Evolutionary conservation across 2,797 vertebrate species (phyloP).

Genomic region (Chloroceryle inda): DNA sequence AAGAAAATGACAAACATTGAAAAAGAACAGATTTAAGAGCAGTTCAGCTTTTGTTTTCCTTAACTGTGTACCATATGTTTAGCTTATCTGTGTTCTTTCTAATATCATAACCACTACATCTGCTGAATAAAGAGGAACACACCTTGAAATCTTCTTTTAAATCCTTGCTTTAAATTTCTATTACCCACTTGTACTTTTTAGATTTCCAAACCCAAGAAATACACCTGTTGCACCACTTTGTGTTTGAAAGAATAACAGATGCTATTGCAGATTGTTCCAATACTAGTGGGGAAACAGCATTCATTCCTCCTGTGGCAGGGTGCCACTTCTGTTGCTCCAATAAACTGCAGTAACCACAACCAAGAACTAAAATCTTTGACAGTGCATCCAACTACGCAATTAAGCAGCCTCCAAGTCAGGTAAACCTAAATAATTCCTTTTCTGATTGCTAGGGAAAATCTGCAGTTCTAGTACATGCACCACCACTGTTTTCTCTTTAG

Average conservation of each 20-base stretch:
- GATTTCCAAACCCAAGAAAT: background rate
- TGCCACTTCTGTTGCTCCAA: conserved; percentile 39
- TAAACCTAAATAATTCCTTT: background rate
- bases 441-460: background rate
- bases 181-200: background rate
- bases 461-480: background rate
- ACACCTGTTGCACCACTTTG: conserved; percentile 15
- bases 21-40: conserved; percentile 59
- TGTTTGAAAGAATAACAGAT: conserved; percentile 34
- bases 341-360: conserved; percentile 5
- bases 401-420: background rate
- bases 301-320: conserved; percentile 27
- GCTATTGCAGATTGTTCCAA: conserved; percentile 35
- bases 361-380: background rate
- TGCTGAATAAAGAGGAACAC: background rate
- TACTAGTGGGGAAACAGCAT: conserved; percentile 38
- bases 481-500: background rate
- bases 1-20: conserved; percentile 62
- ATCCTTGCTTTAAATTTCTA: background rate
- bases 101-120: background rate
- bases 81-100: conserved; percentile 5
- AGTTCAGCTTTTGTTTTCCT: conserved; percentile 19
- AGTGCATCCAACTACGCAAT: background rate
- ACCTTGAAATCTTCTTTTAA: background rate
- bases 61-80: background rate